A percentile compares a stretch with the other conserved stretches of the same genome.
Evolutionary conservation across 1,140 invertebrate species (phyloP).

Genomic region (Charaxes varanes): DNA sequence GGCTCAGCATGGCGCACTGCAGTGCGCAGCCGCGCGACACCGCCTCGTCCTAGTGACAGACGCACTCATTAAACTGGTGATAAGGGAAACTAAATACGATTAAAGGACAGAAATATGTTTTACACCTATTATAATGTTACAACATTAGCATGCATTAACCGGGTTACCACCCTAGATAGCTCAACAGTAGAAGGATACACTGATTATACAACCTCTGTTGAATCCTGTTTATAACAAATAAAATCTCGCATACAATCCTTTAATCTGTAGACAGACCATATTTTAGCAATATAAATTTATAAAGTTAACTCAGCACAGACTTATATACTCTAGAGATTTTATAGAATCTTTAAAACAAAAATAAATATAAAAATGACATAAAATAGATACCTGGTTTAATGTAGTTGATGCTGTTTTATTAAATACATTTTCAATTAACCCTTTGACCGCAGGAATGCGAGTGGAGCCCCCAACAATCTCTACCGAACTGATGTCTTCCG

Average conservation of each 20-base stretch:
- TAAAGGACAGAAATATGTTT: too few species aligned
- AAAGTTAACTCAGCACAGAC: too few species aligned
- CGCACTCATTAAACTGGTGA: neutral
- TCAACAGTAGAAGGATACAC: too few species aligned
- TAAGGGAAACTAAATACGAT: neutral
- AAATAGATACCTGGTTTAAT: slow-evolving; percentile 80
- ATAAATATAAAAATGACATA: neutral
- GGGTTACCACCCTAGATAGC: too few species aligned
- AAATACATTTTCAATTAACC: slow-evolving; percentile 91
- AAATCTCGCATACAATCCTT: too few species aligned
- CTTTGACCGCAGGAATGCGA: slow-evolving; percentile 94
- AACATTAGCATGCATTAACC: too few species aligned
- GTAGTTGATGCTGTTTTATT: slow-evolving; percentile 93
- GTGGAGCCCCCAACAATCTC: slow-evolving; percentile 98
- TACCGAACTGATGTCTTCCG: slow-evolving; percentile 93
- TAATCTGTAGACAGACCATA: too few species aligned
- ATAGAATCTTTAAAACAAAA: neutral
- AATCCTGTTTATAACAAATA: too few species aligned
- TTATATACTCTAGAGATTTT: too few species aligned
- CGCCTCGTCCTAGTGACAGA: slow-evolving; percentile 89
- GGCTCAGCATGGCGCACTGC: slow-evolving; percentile 97
- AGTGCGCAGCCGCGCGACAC: slow-evolving; percentile 96
- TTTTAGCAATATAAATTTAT: too few species aligned
- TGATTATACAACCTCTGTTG: too few species aligned
- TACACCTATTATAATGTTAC: too few species aligned